Evolutionary conservation across 2,888 invertebrate genomes (phyloP).

Genomic region (Coleophora flavipennella): DNA sequence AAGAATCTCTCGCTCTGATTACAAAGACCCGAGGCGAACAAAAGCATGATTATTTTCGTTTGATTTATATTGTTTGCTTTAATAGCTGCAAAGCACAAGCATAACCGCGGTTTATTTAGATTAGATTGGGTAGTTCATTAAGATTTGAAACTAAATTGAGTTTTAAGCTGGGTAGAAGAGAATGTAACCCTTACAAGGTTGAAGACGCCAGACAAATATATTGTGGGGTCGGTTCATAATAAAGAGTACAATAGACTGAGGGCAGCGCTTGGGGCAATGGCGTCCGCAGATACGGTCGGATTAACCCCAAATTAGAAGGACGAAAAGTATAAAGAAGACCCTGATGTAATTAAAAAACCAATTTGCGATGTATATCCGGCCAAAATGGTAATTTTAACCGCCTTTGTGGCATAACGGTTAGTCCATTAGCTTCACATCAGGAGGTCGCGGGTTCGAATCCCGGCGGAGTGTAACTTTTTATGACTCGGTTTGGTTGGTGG

Average conservation of each 20-base stretch:
- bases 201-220: slow-evolving; percentile 28
- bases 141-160: slow-evolving; percentile 20
- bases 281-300: slow-evolving; percentile 28
- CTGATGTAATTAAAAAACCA: slow-evolving; percentile 53
- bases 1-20: slow-evolving; percentile 47
- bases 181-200: slow-evolving; percentile 22
- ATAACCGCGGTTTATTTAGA: slow-evolving; percentile 44
- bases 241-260: slow-evolving; percentile 31
- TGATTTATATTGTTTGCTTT: slow-evolving; percentile 60
- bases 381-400: too few relatives aligned
- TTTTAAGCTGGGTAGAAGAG: slow-evolving; percentile 4
- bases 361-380: slow-evolving; percentile 24
- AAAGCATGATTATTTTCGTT: slow-evolving; percentile 55
- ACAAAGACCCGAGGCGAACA: slow-evolving; percentile 61
- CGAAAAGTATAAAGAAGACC: slow-evolving; percentile 38
- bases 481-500: too few relatives aligned
- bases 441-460: too few relatives aligned
- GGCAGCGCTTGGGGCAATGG: slow-evolving; percentile 29
- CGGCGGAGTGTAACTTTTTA: too few relatives aligned
- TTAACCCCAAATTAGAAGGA: slow-evolving; percentile 41
- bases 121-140: slow-evolving; percentile 13
- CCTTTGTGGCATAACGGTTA: too few relatives aligned
- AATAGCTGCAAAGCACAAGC: slow-evolving; percentile 46
- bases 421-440: too few relatives aligned
- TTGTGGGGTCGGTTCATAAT: slow-evolving; percentile 34